A percentile compares a stretch with the other conserved stretches of the same genome.
phyloP scores from a whole-genome alignment of 2,888 invertebrate genomes.

The Sphaeridia pumilis region DNA sequence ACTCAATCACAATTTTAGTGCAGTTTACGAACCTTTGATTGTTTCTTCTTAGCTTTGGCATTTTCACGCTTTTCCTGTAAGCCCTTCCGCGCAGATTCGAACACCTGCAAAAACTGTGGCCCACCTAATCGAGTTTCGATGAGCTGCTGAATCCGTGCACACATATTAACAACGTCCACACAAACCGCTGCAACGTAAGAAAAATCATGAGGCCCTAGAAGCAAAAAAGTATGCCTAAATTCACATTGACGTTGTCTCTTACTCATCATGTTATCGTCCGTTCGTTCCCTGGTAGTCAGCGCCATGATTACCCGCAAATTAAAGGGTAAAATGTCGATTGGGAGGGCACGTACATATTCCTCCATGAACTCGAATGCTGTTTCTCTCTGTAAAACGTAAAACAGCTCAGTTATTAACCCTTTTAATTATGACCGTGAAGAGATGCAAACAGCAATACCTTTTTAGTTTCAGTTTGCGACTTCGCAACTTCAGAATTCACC shows the following conservation, averaged over 20 bases:
- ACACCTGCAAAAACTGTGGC: slow-evolving; percentile 1
- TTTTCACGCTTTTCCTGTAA: slow-evolving; percentile 6
- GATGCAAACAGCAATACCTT: neutral
- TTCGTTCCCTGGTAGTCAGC: slow-evolving; percentile 8
- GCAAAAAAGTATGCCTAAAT: neutral
- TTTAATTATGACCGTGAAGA: neutral
- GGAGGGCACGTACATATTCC: neutral
- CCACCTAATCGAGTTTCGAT: slow-evolving; percentile 5
- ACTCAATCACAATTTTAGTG: no score
- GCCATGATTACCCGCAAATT: neutral
- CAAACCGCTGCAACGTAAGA: neutral
- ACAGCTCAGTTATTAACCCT: neutral
- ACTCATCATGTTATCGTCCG: slow-evolving; percentile 8
- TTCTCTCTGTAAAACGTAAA: slow-evolving; percentile 7
- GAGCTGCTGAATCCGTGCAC: slow-evolving; percentile 4
- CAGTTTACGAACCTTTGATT: no score
- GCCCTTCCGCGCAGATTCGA: neutral
- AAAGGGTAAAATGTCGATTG: neutral
- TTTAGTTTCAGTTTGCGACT: slow-evolving; percentile 1
- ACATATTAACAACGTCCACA: neutral
- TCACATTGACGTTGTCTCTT: no score
- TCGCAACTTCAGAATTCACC: slow-evolving; percentile 9
- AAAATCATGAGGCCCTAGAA: neutral
- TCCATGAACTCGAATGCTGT: neutral
- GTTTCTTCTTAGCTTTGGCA: slow-evolving; percentile 11